Evolutionary conservation across 2,113 vertebrate species (phyloP), one percentile per base, ranked within the genome.

Genomic region (Sapayoa aenigma): DNA sequence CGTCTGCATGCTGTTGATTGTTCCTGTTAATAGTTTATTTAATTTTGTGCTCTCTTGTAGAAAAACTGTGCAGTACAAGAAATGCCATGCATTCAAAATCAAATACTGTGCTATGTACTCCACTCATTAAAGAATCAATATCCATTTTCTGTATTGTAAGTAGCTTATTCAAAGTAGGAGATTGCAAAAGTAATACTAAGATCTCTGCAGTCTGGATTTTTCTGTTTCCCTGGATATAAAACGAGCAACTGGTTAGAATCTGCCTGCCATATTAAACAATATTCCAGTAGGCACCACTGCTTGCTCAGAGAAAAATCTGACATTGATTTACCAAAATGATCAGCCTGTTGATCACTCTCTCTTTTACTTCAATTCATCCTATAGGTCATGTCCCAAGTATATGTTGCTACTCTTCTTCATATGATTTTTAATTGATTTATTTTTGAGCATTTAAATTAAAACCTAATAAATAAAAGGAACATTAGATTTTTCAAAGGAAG

Each of bases 151-250:
- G 12, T 90, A 69, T 72, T 89, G 42, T 81, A 94, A 93, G 67
- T 49, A 91, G 62, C 69, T 89, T 62, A 59, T 90, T 96, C 92
- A 87, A 89, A 96, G 90, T 50, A 82, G 50, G 46, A 95, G 72
- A 90, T 95, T 94, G 50, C 65, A 84, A 49, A 83, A 95, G 41
- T 69, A 74, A 23, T 31, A 31, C 50, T 59, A 72, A 79, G 62
- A 84, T 58, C 76, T 94, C 72, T 94, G 42, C 35, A 53, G 46
- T 28, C 67, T 49, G 28, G 18, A n/a, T 92, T 46, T 91, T 82
- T 77, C 31, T 87, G 44, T 79, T 89, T 94, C 37, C 63, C 50
- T 77, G 67, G 28, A 56, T 53, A 65, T 84, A 89, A 95, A 94
- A 90, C 89, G 50, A 90, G 76, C 67, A 92, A 62, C 87, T 97